Evolutionary conservation across 2,888 invertebrate genomes (phyloP), one percentile per base, ranked within the genome.

Genomic region (Oxycera nigricornis): DNA sequence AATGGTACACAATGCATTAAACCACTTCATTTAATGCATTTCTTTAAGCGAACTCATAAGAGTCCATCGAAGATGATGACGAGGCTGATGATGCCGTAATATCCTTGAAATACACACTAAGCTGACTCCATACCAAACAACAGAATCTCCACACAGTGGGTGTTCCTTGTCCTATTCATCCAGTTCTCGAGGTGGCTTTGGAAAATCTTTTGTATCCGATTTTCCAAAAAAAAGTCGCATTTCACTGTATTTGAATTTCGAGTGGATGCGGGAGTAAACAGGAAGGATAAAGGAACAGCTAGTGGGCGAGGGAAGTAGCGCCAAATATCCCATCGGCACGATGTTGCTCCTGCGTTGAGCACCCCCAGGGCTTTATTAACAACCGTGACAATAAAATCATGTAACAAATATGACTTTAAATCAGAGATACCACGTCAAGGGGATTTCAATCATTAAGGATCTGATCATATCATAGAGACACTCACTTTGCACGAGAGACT

Each of bases 311-410:
- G 67, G 24, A 2, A 26, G 46, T 46, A n/a, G n/a, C n/a, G n/a
- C n/a, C 39, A 73, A 79, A 78, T 77, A 76, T 74, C 67, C 77
- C 77, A 14, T 59, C 28, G 11, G 59, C 30, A 30, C 24, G n/a
- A 55, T 22, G 57, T 24, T 30, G 4, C 31, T 41, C 30, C 28
- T 30, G 28, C 28, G 14, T 22, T 39, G 57, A 79, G 79, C 80
- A 77, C 78, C 82, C n/a, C 80, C 74, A 78, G 80, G 85, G 79
- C 80, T 80, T 83, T 84, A 82, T 84, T 85, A 85, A 85, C 83
- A 82, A 67, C 39, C 83, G 79, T 80, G 82, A 82, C 80, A 78
- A 79, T 75, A 75, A 62, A 75, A 62, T 74, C 68, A 81, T 76
- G 78, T 76, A 77, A 77, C 78, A 79, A 79, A 79, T 79, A 78